phyloP scores from a whole-genome alignment of 2,797 vertebrate genomes.

The Sylvilagus floridanus region DNA sequence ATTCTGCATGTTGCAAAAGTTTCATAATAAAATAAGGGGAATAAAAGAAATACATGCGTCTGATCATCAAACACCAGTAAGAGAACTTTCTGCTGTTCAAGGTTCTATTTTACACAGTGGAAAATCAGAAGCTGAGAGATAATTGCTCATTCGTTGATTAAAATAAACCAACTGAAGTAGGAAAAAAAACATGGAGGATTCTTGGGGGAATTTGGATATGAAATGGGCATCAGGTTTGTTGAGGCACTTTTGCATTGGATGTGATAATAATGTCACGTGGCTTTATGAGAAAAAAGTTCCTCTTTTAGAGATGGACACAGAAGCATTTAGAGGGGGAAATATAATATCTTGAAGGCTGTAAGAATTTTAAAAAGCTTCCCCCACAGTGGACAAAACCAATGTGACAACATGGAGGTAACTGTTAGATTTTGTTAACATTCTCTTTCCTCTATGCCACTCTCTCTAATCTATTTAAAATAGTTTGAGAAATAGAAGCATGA shows the following conservation, averaged over 20 bases:
- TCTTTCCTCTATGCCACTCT: neutral
- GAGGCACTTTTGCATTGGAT: neutral
- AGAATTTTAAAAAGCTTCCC: constrained; percentile 42
- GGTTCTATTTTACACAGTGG: neutral
- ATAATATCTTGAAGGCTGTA: neutral
- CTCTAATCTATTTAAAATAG: constrained; percentile 23
- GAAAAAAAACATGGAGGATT: neutral
- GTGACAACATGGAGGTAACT: neutral
- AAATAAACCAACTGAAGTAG: neutral
- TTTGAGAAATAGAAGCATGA: neutral
- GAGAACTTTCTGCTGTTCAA: neutral
- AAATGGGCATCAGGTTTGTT: neutral
- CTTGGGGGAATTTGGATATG: neutral
- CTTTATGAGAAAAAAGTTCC: constrained; percentile 41
- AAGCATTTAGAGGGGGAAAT: neutral
- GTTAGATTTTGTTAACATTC: constrained; percentile 41
- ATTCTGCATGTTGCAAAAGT: neutral
- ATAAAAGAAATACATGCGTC: neutral
- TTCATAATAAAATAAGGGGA: constrained; percentile 25
- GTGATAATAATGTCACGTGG: neutral
- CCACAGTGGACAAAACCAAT: neutral
- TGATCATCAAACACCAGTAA: constrained; percentile 10
- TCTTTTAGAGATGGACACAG: constrained; percentile 22
- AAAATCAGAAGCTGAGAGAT: constrained; percentile 17
- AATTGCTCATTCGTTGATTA: constrained; percentile 53